These are phyloP conservation scores for Anoura caudifer DNA, from an alignment of 2,113 vertebrate species.

Conservation along the genomic window DNA sequence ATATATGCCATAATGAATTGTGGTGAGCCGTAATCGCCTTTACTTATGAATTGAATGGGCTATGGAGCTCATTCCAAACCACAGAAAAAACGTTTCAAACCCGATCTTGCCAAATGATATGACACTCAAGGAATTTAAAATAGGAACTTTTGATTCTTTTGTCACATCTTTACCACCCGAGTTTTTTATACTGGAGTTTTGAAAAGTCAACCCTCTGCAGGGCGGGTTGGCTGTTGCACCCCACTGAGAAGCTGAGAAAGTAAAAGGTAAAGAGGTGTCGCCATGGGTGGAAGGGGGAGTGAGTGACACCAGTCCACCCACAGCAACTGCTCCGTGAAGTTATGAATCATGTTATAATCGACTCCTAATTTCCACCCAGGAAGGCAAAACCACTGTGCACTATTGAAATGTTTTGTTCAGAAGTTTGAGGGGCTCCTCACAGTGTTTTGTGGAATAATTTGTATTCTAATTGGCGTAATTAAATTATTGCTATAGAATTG, in stretches of 20 bases:
- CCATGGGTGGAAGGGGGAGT: conserved; percentile 6
- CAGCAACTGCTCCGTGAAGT: conserved; percentile 33
- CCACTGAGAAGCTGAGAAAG: conserved; percentile 48
- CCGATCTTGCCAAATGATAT: not conserved
- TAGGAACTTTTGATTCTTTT: conserved; percentile 6
- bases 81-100: conserved; percentile 18
- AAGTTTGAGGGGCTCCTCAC: conserved; percentile 30
- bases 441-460: conserved; percentile 38
- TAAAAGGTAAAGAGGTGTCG: conserved; percentile 44
- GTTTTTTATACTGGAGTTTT: conserved; percentile 15
- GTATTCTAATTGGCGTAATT: conserved; percentile 42
- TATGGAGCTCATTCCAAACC: not conserved
- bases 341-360: conserved; percentile 62
- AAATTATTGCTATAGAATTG: conserved; percentile 45
- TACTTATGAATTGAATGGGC: not conserved
- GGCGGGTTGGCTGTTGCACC: conserved; percentile 31
- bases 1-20: not conserved
- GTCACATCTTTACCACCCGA: not conserved
- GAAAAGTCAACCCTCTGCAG: not conserved
- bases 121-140: conserved; percentile 21
- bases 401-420: conserved; percentile 54
- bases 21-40: conserved; percentile 37
- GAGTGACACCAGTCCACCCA: conserved; percentile 67
- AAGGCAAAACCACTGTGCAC: conserved; percentile 33
- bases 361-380: conserved; percentile 48